These are phyloP conservation scores for Nothobranchius kuhntae DNA, from an alignment of 2,113 vertebrate genomes.

Conservation along the genomic window DNA sequence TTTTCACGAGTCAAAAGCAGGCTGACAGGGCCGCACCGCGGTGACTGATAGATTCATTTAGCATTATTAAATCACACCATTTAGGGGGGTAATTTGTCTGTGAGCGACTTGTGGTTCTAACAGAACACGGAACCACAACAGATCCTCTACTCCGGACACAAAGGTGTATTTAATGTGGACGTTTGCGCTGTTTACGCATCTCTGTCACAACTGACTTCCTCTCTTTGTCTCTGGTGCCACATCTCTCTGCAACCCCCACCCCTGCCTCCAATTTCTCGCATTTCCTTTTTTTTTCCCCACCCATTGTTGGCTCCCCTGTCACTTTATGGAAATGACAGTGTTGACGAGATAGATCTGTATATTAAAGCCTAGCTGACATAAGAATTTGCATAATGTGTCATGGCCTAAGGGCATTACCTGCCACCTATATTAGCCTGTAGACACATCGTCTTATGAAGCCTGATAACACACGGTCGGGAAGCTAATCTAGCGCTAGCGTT, in stretches of 20 bases:
- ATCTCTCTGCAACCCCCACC: slow-evolving; percentile 8
- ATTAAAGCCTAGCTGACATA: slow-evolving; percentile 99
- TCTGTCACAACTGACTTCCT: slow-evolving; percentile 37
- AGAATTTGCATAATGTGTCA: slow-evolving; percentile 99
- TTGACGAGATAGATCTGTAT: slow-evolving; percentile 99
- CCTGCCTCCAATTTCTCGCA: slow-evolving; percentile 25
- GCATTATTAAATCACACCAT: slow-evolving; percentile 70
- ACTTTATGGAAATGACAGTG: slow-evolving; percentile 96
- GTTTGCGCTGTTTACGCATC: slow-evolving; percentile 57
- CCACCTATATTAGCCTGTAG: slow-evolving; percentile 96
- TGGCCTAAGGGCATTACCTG: slow-evolving; percentile 98
- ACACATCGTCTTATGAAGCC: slow-evolving; percentile 62
- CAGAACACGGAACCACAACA: slow-evolving; percentile 24
- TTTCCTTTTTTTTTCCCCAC: slow-evolving; percentile 31
- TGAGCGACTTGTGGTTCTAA: slow-evolving; percentile 38
- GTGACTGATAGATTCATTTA: slow-evolving; percentile 76
- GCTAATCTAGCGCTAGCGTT: slow-evolving; percentile 14
- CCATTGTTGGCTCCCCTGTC: slow-evolving; percentile 59
- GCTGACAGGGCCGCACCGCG: slow-evolving; percentile 53
- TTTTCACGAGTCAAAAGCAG: slow-evolving; percentile 56
- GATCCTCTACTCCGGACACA: slow-evolving; percentile 52
- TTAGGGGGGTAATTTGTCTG: slow-evolving; percentile 70
- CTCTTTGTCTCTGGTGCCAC: slow-evolving; percentile 47
- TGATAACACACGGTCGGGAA: slow-evolving; percentile 7
- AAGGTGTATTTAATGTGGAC: slow-evolving; percentile 56